Percentiles rank a stretch among this genome's conserved stretches.
Conservation (phyloP, 2,113 vertebrate species). For the Campylomormyrus tamandua region DNA sequence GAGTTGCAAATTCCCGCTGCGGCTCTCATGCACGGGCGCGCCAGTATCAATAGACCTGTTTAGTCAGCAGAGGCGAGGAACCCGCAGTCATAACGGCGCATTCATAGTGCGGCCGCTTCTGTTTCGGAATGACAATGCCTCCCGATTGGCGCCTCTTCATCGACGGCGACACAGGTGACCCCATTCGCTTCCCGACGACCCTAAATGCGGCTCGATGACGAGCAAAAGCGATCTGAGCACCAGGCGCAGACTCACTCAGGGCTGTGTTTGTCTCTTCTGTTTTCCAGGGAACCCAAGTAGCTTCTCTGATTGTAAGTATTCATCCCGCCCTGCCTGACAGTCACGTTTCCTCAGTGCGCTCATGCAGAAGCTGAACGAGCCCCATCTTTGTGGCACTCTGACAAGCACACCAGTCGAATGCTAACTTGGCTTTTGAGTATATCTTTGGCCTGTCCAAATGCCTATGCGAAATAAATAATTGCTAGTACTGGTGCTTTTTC, state of each 20-base stretch:
- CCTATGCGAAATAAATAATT: neutral
- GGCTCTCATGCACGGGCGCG: neutral
- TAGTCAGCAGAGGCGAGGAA: neutral
- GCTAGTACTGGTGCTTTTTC: neutral
- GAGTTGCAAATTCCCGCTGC: neutral
- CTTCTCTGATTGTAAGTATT: conserved; percentile 81
- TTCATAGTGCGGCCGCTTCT: neutral
- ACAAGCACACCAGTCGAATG: neutral
- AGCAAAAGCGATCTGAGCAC: neutral
- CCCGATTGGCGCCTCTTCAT: neutral
- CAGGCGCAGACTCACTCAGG: neutral
- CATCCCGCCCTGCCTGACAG: conserved; percentile 25
- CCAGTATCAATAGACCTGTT: neutral
- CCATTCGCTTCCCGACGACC: neutral
- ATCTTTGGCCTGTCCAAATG: neutral
- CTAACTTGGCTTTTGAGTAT: neutral
- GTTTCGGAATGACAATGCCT: neutral
- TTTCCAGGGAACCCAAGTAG: conserved; percentile 77
- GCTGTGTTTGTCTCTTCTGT: conserved; percentile 28
- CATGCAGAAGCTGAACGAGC: neutral
- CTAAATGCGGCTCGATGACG: neutral
- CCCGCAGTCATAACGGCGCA: no score
- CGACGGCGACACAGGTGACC: neutral
- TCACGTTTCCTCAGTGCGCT: no score
- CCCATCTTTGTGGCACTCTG: neutral